These are phyloP conservation scores for Polydrusus pterygomalis DNA, from an alignment of 2,888 invertebrate genomes.

Conservation along the genomic window DNA sequence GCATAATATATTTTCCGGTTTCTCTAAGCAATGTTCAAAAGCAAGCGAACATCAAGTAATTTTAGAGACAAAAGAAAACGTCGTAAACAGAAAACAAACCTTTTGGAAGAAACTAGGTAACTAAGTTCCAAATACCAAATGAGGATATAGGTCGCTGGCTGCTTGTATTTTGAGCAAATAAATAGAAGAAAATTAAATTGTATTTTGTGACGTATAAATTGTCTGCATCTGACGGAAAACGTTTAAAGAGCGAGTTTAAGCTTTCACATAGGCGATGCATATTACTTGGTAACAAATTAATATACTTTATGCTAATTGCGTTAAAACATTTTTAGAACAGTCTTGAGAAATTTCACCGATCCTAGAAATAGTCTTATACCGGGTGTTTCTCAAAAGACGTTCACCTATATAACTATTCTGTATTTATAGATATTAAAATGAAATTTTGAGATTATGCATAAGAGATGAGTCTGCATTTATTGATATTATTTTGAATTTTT, in stretches of 20 bases:
- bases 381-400: no score
- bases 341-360: no score
- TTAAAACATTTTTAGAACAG: no score
- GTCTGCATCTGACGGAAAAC: slow-evolving; percentile 4
- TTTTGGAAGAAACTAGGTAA: slow-evolving; percentile 18
- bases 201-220: background rate
- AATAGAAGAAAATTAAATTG: slow-evolving; percentile 11
- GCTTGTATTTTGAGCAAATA: background rate
- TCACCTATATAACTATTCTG: no score
- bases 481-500: no score
- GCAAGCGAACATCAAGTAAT: slow-evolving; percentile 1
- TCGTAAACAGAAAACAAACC: slow-evolving; percentile 21
- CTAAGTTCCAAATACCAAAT: slow-evolving; percentile 3
- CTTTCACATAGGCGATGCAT: no score
- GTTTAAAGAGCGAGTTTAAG: background rate
- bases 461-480: no score
- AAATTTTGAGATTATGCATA: no score
- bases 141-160: slow-evolving; percentile 7
- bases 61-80: slow-evolving; percentile 27
- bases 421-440: no score
- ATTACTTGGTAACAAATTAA: no score
- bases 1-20: background rate
- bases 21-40: slow-evolving; percentile 3
- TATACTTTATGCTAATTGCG: no score
- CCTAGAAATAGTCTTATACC: no score